Evolutionary conservation across 2,113 vertebrate genomes (phyloP).

Genomic region (Pseudolaguvia tuberculata): DNA sequence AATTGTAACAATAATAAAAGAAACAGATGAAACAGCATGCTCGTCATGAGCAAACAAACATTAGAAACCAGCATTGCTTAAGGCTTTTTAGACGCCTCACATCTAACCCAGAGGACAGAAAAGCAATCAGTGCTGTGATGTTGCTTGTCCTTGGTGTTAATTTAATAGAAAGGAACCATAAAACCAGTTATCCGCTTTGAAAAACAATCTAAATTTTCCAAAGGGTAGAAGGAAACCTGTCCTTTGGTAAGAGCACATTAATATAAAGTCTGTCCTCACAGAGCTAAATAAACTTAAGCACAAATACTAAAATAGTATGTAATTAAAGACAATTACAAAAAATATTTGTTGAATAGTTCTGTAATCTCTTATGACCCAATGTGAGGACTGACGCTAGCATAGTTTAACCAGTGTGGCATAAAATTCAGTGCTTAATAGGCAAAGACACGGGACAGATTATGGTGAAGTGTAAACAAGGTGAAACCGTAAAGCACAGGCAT

Average conservation of each 20-base stretch:
- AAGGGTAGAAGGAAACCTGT: conserved; percentile 32
- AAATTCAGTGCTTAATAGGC: too few species aligned
- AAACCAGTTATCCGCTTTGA: conserved; percentile 46
- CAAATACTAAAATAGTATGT: neutral
- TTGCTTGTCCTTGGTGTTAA: conserved; percentile 29
- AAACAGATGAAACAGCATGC: neutral
- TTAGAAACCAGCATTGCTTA: conserved; percentile 13
- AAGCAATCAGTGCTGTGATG: conserved; percentile 19
- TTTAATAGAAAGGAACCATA: conserved; percentile 42
- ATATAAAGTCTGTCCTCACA: conserved; percentile 32
- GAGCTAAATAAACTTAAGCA: conserved; percentile 24
- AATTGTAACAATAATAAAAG: neutral
- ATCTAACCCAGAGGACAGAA: conserved; percentile 10
- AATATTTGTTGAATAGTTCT: neutral
- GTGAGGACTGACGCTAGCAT: too few species aligned
- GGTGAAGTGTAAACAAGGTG: too few species aligned
- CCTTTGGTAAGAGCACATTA: conserved; percentile 31
- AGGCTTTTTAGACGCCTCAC: conserved; percentile 14
- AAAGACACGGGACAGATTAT: too few species aligned
- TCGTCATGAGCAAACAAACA: neutral
- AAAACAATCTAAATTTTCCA: conserved; percentile 34
- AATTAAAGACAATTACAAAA: conserved; percentile 1
- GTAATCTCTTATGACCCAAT: too few species aligned
- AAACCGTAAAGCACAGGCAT: too few species aligned
- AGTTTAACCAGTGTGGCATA: too few species aligned